Evolutionary conservation across 2,888 invertebrate species (phyloP).

Genomic region (Anthophora plumipes): DNA sequence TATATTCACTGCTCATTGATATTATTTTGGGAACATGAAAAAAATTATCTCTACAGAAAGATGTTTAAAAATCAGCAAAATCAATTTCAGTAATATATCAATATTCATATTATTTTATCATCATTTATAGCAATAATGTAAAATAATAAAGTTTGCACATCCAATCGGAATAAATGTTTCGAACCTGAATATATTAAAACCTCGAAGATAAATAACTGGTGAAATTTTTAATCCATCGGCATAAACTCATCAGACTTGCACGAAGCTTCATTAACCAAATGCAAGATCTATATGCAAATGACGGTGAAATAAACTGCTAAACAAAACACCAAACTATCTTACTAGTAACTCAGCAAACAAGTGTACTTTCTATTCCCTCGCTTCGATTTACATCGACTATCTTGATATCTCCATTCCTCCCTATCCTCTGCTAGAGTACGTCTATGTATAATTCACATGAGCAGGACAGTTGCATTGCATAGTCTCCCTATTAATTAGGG

Average conservation of each 20-base stretch:
- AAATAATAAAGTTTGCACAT: too few species aligned
- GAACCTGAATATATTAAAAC: too few species aligned
- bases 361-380: slow-evolving; percentile 31
- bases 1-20: too few species aligned
- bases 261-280: background rate
- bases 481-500: slow-evolving; percentile 84
- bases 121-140: too few species aligned
- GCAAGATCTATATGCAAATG: background rate
- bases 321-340: background rate
- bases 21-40: too few species aligned
- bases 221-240: too few species aligned
- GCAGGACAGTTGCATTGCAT: slow-evolving; percentile 83
- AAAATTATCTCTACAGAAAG: too few species aligned
- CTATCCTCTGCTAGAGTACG: slow-evolving; percentile 43
- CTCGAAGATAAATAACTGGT: too few species aligned
- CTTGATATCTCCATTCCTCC: slow-evolving; percentile 48
- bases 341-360: slow-evolving; percentile 5
- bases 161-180: too few species aligned
- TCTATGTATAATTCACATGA: slow-evolving; percentile 79
- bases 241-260: background rate
- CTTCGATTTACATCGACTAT: slow-evolving; percentile 54
- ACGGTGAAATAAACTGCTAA: background rate
- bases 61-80: too few species aligned
- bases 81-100: too few species aligned
- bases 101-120: too few species aligned